Percentiles rank a stretch among this genome's conserved stretches.
These are phyloP conservation scores for Rafetus swinhoei DNA, from an alignment of 2,113 vertebrate species.

Conservation along the genomic window DNA sequence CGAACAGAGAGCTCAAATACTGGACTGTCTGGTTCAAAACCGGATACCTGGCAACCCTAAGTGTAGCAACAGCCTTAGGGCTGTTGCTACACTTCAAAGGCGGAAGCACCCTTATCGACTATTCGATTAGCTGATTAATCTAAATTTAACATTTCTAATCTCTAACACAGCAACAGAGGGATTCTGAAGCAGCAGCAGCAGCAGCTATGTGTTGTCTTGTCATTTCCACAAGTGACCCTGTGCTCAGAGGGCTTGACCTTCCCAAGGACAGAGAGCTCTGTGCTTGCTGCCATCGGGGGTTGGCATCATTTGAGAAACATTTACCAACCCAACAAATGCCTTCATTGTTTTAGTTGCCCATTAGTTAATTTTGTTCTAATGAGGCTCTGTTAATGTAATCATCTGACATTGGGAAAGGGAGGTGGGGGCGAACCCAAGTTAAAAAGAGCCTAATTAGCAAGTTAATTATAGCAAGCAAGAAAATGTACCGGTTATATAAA, in stretches of 20 bases:
- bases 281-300: not conserved
- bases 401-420: conserved; percentile 52
- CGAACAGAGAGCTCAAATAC: no score
- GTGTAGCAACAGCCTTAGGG: no score
- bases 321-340: conserved; percentile 43
- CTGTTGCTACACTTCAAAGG: no score
- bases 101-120: no score
- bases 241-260: not conserved
- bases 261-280: not conserved
- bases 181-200: fast-evolving
- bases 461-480: conserved; percentile 77
- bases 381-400: conserved; percentile 66
- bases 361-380: conserved; percentile 79
- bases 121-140: no score
- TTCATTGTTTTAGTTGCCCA: conserved; percentile 63
- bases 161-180: fast-evolving
- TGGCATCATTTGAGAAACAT: not conserved
- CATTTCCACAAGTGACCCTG: not conserved
- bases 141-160: no score
- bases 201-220: not conserved
- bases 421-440: conserved; percentile 17
- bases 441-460: conserved; percentile 80
- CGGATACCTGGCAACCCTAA: no score
- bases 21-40: no score
- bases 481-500: conserved; percentile 74